Conservation (phyloP, 2,113 vertebrate genomes). For the Brachyhypopomus gauderio region DNA sequence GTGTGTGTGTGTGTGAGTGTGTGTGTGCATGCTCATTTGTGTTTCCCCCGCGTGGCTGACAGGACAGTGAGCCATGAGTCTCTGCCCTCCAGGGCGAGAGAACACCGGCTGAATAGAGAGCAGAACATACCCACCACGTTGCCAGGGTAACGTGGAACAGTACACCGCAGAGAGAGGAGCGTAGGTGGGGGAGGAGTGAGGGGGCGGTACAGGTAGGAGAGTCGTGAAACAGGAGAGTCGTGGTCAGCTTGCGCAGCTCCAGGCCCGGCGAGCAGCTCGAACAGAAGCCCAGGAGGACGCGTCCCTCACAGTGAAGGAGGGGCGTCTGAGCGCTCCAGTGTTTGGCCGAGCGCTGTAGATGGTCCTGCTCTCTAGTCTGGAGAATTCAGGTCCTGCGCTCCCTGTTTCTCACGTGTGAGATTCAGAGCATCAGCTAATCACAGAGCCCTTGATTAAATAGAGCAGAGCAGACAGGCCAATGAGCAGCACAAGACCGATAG, state of each 20-base stretch:
- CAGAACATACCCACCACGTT: constrained; percentile 70
- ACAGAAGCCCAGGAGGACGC: no score
- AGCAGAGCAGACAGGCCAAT: no score
- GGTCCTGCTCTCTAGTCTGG: not conserved
- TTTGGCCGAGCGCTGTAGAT: not conserved
- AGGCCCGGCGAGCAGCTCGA: not conserved
- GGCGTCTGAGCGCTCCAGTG: not conserved
- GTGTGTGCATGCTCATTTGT: not conserved
- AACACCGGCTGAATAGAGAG: constrained; percentile 63
- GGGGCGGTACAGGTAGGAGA: constrained; percentile 52
- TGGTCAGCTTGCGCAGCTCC: constrained; percentile 53
- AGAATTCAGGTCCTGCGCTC: not conserved
- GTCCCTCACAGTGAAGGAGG: constrained; percentile 24
- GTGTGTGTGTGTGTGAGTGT: constrained; percentile 26
- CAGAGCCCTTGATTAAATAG: not conserved
- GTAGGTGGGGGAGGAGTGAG: constrained; percentile 47
- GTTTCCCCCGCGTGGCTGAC: constrained; percentile 39
- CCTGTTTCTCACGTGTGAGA: no score
- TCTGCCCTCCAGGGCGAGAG: constrained; percentile 61
- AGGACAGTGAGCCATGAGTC: constrained; percentile 58
- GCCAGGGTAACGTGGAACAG: constrained; percentile 68
- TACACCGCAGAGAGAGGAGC: constrained; percentile 55
- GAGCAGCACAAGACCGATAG: no score
- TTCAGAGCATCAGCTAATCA: not conserved
- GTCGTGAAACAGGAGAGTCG: constrained; percentile 51